Evolutionary conservation across 23 tunicate genomes (phyloP).

Genomic region (Oikopleura vanhoeffeni): DNA sequence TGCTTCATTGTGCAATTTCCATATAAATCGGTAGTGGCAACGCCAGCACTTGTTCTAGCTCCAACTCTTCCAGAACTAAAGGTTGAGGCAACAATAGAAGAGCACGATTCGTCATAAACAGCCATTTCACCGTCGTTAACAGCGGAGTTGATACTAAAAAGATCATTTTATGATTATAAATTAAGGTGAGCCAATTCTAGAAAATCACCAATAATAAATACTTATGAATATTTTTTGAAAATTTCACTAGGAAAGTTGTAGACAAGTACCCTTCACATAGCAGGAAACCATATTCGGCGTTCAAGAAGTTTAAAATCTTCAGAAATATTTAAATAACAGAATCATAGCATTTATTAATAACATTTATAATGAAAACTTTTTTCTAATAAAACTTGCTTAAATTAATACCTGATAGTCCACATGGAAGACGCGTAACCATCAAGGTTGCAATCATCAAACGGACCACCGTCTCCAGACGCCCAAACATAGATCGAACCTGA

Average conservation of each 20-base stretch:
- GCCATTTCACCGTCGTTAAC: constrained; percentile 96
- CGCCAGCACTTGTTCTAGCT: constrained; percentile 14
- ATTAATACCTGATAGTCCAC: constrained; percentile 99
- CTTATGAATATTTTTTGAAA: background rate
- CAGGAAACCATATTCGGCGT: no score
- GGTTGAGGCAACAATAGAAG: constrained; percentile 86
- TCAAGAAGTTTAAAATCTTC: no score
- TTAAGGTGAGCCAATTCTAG: no score
- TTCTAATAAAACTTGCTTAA: no score
- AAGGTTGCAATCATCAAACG: constrained; percentile 83
- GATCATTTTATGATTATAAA: background rate
- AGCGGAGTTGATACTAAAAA: constrained; percentile 39
- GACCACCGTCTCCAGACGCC: constrained; percentile 99
- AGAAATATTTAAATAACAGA: no score
- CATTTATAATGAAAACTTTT: no score
- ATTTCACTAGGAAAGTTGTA: no score
- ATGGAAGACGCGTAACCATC: constrained; percentile 97
- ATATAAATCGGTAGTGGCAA: constrained; percentile 91
- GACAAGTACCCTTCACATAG: no score
- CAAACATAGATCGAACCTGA: constrained; percentile 90
- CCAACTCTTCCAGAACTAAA: constrained; percentile 25
- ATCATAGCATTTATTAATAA: no score
- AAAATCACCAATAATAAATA: background rate
- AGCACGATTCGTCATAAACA: constrained; percentile 88
- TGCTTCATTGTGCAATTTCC: constrained; percentile 86